Evolutionary conservation across 2,888 invertebrate species (phyloP).

Genomic region (Drosophila tanythrix): DNA sequence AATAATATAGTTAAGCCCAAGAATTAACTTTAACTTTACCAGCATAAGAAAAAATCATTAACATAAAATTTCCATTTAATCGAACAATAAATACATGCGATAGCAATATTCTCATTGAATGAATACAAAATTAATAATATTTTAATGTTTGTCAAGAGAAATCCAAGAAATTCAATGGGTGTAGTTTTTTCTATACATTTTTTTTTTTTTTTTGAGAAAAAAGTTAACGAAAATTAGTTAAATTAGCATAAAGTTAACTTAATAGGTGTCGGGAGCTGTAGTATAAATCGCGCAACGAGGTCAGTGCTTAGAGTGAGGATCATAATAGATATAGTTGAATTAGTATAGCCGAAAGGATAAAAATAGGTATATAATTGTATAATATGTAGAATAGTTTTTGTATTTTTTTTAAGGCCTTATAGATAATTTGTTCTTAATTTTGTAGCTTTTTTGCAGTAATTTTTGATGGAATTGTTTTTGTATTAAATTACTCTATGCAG

Average conservation of each 20-base stretch:
- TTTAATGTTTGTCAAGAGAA: conserved; percentile 58
- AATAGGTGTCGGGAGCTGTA: conserved; percentile 38
- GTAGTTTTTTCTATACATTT: conserved; percentile 1
- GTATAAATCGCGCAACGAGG: conserved; percentile 72
- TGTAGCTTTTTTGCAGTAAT: conserved; percentile 37
- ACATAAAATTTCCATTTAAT: conserved; percentile 75
- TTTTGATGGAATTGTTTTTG: conserved; percentile 43
- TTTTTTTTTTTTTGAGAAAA: background rate
- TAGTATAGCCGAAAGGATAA: conserved; percentile 32
- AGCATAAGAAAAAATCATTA: conserved; percentile 21
- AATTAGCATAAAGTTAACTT: conserved; percentile 63
- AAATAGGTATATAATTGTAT: conserved; percentile 19
- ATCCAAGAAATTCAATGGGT: conserved; percentile 51
- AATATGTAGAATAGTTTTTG: conserved; percentile 31
- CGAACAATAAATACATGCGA: conserved; percentile 78
- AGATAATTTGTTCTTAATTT: conserved; percentile 64
- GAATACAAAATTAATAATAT: conserved; percentile 59
- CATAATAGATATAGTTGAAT: conserved; percentile 35
- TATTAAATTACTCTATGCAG: conserved; percentile 84
- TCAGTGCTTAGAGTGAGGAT: conserved; percentile 69
- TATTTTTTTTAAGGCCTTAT: conserved; percentile 45
- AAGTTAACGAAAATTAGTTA: conserved; percentile 51
- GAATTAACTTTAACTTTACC: background rate
- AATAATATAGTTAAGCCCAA: conserved; percentile 30
- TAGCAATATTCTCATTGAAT: conserved; percentile 66